Percentiles rank a stretch among this genome's conserved stretches.
These are phyloP conservation scores for Caenorhabditis sinica DNA, from an alignment of 2,888 invertebrate species.

Conservation along the genomic window DNA sequence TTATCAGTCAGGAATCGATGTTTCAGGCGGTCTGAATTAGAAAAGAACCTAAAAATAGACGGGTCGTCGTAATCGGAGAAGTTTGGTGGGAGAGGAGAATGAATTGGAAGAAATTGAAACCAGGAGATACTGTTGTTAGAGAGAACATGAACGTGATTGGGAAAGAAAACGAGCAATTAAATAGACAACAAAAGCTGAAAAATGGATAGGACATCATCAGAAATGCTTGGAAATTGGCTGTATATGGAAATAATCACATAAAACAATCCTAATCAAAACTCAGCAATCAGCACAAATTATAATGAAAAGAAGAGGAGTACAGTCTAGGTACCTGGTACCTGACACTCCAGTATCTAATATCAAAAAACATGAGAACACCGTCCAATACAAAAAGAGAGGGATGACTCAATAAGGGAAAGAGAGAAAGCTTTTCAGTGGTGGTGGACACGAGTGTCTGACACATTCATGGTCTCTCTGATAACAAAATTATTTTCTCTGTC, in stretches of 20 bases:
- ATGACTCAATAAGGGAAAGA: constrained; percentile 37
- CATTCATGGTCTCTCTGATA: constrained; percentile 29
- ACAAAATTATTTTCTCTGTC: constrained; percentile 27
- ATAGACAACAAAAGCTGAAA: too few species aligned
- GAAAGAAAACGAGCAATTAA: neutral
- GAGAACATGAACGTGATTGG: neutral
- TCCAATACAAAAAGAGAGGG: constrained; percentile 17
- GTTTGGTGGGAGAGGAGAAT: neutral
- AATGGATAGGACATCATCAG: too few species aligned
- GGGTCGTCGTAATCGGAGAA: constrained; percentile 32
- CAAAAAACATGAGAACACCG: constrained; percentile 23
- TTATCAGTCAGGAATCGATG: constrained; percentile 23
- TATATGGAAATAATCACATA: neutral
- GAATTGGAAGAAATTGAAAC: neutral
- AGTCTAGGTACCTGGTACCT: constrained; percentile 15
- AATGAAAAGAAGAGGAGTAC: constrained; percentile 5
- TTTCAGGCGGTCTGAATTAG: constrained; percentile 26
- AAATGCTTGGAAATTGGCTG: neutral
- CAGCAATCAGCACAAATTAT: neutral
- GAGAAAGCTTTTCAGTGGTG: constrained; percentile 16
- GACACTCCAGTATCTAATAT: constrained; percentile 19
- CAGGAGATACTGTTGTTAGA: too few species aligned
- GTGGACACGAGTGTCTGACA: constrained; percentile 25
- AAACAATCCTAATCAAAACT: too few species aligned
- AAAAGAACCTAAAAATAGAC: constrained; percentile 28